Evolutionary conservation across 2,113 vertebrate genomes (phyloP).

Genomic region (Barnardius zonarius): DNA sequence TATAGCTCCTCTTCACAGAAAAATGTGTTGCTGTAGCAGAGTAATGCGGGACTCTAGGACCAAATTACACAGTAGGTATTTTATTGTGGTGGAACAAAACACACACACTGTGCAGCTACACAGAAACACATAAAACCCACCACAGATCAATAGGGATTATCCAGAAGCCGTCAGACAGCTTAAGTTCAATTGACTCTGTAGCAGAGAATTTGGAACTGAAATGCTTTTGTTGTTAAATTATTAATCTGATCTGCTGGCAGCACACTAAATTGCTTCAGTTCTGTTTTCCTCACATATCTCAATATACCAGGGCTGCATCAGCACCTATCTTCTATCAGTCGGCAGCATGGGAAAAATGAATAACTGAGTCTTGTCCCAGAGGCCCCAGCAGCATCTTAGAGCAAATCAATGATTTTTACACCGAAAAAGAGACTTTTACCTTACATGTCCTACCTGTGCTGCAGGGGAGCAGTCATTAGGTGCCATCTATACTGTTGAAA

Average conservation of each 20-base stretch:
- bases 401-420: background rate
- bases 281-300: background rate
- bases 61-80: background rate
- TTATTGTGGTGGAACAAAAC: background rate
- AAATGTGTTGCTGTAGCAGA: background rate
- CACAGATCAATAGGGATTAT: slow-evolving; percentile 32
- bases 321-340: background rate
- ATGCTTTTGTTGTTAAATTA: slow-evolving; percentile 54
- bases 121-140: background rate
- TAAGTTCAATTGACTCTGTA: background rate
- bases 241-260: slow-evolving; percentile 19
- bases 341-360: background rate
- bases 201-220: slow-evolving; percentile 1
- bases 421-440: background rate
- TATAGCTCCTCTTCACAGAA: background rate
- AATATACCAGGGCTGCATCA: background rate
- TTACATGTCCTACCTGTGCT: background rate
- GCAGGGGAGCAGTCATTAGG: background rate
- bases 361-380: background rate
- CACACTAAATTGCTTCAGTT: background rate
- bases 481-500: background rate
- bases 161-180: background rate
- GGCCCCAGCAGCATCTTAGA: background rate
- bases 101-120: background rate
- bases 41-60: background rate